Evolutionary conservation across 2,797 vertebrate genomes (phyloP).

Genomic region (Falco biarmicus): DNA sequence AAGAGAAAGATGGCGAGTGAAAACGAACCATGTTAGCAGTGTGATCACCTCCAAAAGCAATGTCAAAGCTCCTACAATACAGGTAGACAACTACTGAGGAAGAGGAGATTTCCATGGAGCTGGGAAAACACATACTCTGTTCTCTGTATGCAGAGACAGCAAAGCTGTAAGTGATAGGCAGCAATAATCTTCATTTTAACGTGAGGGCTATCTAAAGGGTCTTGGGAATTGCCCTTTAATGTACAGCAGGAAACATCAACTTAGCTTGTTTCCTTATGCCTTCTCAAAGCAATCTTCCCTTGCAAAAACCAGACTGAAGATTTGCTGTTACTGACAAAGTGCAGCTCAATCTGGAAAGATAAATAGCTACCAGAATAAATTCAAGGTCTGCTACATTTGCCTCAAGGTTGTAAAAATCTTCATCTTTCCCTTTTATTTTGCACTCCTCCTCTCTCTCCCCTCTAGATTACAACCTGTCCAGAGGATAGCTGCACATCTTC

Average conservation of each 20-base stretch:
- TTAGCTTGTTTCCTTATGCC: neutral
- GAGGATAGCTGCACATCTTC: neutral
- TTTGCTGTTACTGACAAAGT: neutral
- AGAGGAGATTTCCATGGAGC: neutral
- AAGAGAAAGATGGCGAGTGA: neutral
- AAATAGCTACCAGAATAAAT: neutral
- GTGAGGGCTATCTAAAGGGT: neutral
- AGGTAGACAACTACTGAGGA: conserved; percentile 24
- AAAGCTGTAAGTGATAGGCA: neutral
- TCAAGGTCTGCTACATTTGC: neutral
- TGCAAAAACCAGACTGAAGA: neutral
- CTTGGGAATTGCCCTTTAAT: neutral
- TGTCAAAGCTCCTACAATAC: conserved; percentile 59
- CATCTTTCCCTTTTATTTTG: neutral
- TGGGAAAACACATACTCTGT: neutral
- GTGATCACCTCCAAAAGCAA: conserved; percentile 46
- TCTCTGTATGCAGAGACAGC: neutral
- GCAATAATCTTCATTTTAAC: neutral
- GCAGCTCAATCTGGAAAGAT: neutral
- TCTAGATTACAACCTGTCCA: neutral
- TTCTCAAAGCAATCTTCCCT: neutral
- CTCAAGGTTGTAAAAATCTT: neutral
- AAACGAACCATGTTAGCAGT: neutral
- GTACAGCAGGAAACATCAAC: neutral
- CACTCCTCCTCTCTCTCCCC: neutral